Evolutionary conservation across 2,888 invertebrate genomes (phyloP), one percentile per base, ranked within the genome.

Genomic region (Bombylius major): DNA sequence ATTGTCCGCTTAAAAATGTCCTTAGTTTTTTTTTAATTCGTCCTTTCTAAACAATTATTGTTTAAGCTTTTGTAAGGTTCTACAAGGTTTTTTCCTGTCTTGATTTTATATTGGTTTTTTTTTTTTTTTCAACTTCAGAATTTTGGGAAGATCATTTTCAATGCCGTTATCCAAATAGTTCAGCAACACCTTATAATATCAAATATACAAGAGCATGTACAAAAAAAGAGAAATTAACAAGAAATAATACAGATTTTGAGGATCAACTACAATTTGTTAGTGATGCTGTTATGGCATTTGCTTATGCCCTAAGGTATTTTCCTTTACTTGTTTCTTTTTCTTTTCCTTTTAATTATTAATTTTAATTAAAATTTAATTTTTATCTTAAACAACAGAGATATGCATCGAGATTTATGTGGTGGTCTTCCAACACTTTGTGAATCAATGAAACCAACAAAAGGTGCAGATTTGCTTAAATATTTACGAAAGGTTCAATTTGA

Each of bases 81-180:
- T 3, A 23, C 23, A 23, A 23, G 23, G 23, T 23, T 23, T 3
- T 3, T 23, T 23, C 23, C 23, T 23, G 23, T 23, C 23, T 23
- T 23, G 23, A 9, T 39, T 47, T 6, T 50, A 23, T 11, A 32
- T 46, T 34, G 39, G 51, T 45, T 50, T 36, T 31, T 47, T 47
- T 50, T 53, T 42, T 33, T 54, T 56, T 42, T 42, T 53, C 53
- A 34, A 58, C 54, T 51, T 23, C 77, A 91, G 94, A 94, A 75
- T 94, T 92, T 73, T 94, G 93, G 93, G 96, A 96, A 65, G 86
- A 92, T 69, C 90, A 93, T 69, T 96, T 96, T 72, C 83, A 88
- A 59, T 96, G 93, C 68, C 83, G 86, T 4, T 89, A 89, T 69
- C 87, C 87, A 0, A 87, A 87, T 65, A 86, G 90, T 58, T 82